Evolutionary conservation across 2,888 invertebrate genomes (phyloP), one percentile per base, ranked within the genome.

Genomic region (Autographa pulchrina): DNA sequence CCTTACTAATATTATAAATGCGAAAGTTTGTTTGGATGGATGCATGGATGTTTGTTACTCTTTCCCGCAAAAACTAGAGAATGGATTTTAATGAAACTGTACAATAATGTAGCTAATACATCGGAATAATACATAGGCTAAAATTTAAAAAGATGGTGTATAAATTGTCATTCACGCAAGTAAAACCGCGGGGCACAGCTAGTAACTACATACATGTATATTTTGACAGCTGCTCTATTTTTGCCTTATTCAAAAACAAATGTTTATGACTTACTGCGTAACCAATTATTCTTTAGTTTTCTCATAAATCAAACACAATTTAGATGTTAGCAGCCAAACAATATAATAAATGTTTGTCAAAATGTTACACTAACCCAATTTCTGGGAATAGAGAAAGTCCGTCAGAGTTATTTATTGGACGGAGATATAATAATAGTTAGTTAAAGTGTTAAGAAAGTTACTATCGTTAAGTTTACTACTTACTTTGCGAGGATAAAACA

Each of bases 351-450:
- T 25, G 7, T 43, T 38, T 18, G 14, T 32, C 32, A 13, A 32
- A 67, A 43, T 7, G 61, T 11, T 11, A 18, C 43, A 25, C 35
- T n/a, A 31, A 38, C 14, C 8, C 25, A 20, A 64, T 70, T 43
- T 14, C 52, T 13, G 25, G n/a, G 31, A 63, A 16, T 25, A 43
- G 63, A 35, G 16, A 62, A 74, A 65, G 61, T 54, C 3, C 32
- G 43, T 59, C 41, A 62, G 73, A 70, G 25, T 68, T 56, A 54
- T 70, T 63, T 63, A 63, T 60, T 68, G 54, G 62, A 62, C 25
- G 14, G 43, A 76, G 38, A 31, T 74, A 56, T 65, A 68, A 67
- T 68, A 68, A 68, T 31, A 70, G 70, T 77, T 70, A 65, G 63
- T 25, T 59, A 31, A 62, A 52, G 60, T 68, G 59, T 74, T 65